A percentile compares a stretch with the other conserved stretches of the same genome.
Evolutionary conservation across 2,113 vertebrate genomes (phyloP).

Genomic region (Danionella cerebrum): DNA sequence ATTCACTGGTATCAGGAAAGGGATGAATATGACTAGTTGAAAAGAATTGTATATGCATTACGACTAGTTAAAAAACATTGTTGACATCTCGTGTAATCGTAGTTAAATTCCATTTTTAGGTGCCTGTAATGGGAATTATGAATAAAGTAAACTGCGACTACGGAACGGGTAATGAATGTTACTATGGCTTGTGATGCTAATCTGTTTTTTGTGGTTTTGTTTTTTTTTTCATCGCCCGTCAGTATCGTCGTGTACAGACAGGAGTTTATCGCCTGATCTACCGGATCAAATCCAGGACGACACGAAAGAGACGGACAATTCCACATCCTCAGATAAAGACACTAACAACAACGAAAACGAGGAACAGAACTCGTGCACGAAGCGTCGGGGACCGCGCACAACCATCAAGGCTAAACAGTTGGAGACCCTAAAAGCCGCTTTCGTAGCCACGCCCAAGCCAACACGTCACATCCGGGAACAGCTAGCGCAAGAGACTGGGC

Average conservation of each 20-base stretch:
- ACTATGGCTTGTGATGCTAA: too few relatives aligned
- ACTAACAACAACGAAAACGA: conserved; percentile 93
- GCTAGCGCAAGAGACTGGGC: conserved; percentile 92
- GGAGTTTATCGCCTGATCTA: conserved; percentile 94
- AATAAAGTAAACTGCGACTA: too few relatives aligned
- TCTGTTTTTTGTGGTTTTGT: too few relatives aligned
- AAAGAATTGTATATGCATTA: too few relatives aligned
- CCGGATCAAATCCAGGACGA: conserved; percentile 88
- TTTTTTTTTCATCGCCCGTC: conserved; percentile 26
- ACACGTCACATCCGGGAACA: conserved; percentile 95
- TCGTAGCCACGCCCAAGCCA: conserved; percentile 92
- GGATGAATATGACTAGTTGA: too few relatives aligned
- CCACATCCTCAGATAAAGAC: conserved; percentile 95
- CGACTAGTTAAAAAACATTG: too few relatives aligned
- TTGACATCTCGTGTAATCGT: too few relatives aligned
- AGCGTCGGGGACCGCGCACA: conserved; percentile 87
- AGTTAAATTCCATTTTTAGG: too few relatives aligned
- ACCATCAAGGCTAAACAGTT: conserved; percentile 98
- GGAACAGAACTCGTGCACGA: conserved; percentile 89
- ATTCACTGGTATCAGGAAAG: too few relatives aligned
- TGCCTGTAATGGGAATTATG: too few relatives aligned
- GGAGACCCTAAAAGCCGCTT: conserved; percentile 95
- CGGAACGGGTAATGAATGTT: too few relatives aligned
- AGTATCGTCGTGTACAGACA: conserved; percentile 97
- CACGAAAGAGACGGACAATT: conserved; percentile 94